Evolutionary conservation across 2,888 invertebrate genomes (phyloP).

Genomic region (Brenthis daphne): DNA sequence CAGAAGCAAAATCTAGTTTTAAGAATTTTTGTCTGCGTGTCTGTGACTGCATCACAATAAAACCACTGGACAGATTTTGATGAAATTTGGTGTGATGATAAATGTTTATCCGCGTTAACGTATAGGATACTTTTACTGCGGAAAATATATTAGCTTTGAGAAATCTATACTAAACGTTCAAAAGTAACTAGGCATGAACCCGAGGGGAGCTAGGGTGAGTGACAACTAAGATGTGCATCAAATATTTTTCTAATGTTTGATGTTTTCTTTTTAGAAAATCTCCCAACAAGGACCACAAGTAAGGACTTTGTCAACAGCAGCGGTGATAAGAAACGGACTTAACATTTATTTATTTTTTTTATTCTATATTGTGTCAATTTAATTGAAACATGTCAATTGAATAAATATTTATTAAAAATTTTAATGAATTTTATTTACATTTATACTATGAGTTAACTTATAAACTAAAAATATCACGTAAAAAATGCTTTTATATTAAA

Average conservation of each 20-base stretch:
- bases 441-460: slow-evolving; percentile 8
- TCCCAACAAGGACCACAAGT: slow-evolving; percentile 72
- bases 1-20: too few species aligned
- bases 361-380: not conserved
- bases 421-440: slow-evolving; percentile 7
- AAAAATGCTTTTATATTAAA: not conserved
- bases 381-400: not conserved
- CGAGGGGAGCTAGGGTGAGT: too few species aligned
- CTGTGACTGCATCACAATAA: too few species aligned
- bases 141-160: too few species aligned
- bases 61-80: too few species aligned
- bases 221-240: too few species aligned
- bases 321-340: slow-evolving; percentile 52
- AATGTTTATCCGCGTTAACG: too few species aligned
- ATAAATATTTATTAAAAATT: slow-evolving; percentile 21
- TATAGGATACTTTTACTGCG: too few species aligned
- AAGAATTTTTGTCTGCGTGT: too few species aligned
- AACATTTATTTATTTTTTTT: not conserved
- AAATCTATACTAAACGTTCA: too few species aligned
- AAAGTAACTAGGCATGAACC: too few species aligned
- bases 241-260: not conserved
- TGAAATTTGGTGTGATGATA: too few species aligned
- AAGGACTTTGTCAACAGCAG: slow-evolving; percentile 66
- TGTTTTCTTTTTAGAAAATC: slow-evolving; percentile 49
- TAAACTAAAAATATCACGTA: slow-evolving; percentile 11